Evolutionary conservation across 1,140 invertebrate species (phyloP).

Genomic region (Trachymyrmex septentrionalis): DNA sequence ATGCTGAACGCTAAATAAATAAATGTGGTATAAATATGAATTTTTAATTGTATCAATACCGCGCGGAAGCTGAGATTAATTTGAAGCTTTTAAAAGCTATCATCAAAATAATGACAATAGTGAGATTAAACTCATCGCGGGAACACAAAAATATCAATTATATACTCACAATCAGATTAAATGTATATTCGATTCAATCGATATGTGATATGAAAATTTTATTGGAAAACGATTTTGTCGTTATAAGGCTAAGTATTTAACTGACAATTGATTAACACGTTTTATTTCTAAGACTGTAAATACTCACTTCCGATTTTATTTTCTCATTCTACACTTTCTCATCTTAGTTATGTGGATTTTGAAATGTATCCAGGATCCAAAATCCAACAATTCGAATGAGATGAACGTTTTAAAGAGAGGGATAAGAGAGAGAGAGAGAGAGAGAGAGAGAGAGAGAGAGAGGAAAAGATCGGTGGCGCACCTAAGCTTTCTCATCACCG

Average conservation of each 20-base stretch:
- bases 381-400: slow-evolving; percentile 45
- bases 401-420: slow-evolving; percentile 41
- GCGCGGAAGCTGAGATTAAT: slow-evolving; percentile 33
- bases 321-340: neutral
- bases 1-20: neutral
- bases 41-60: slow-evolving; percentile 33
- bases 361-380: slow-evolving; percentile 17
- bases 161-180: slow-evolving; percentile 29
- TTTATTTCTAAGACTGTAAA: neutral
- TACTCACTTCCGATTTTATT: slow-evolving; percentile 17
- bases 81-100: slow-evolving; percentile 34
- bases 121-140: slow-evolving; percentile 1
- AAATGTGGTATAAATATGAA: neutral
- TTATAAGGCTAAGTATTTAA: slow-evolving; percentile 20
- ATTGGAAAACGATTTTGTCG: slow-evolving; percentile 20
- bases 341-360: slow-evolving; percentile 25
- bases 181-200: slow-evolving; percentile 23
- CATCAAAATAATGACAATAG: slow-evolving; percentile 44
- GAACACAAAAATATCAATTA: slow-evolving; percentile 49
- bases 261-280: neutral
- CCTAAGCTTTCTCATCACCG: slow-evolving; percentile 58
- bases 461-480: slow-evolving; percentile 14
- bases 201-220: slow-evolving; percentile 9
- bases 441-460: too few relatives aligned
- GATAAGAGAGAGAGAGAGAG: neutral